Base-by-base conservation (phyloP, 2,797 vertebrate species). In the Uromys caudimaculatus region DNA sequence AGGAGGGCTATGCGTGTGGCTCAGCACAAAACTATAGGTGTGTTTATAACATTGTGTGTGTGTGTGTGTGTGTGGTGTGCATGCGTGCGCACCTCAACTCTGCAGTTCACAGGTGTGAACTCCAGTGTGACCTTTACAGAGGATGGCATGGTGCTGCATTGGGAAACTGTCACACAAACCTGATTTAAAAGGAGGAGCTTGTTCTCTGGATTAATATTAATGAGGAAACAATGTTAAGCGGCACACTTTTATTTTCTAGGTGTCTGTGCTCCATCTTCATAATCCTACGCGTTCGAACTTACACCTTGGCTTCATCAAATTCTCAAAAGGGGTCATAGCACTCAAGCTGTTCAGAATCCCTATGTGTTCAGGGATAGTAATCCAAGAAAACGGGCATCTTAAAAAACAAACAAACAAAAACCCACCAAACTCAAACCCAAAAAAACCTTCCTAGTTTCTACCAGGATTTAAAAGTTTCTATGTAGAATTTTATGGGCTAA, bases 211-310 rank as follows among this genome's bases (percentile, higher is more conserved):
- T 81, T 88, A 84, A 73, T 71, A 13, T 73, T 85, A 90, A 67
- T 52, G 67, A 89, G 23, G 24, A 78, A 90, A 1, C 2, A 3
- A 27, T 24, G 29, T 38, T 35, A 38, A 10, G 24, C 6, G 44
- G 62, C 35, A 64, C 4, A 47, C 27, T 58, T 79, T 71, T 93
- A 47, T 81, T 90, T 96, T 81, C 71, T 73, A 92, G 94, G 41
- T 81, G 73, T 62, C 71, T 78, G 4, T 17, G 35, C 81, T 67
- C 67, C 79, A 56, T 38, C 81, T 92, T 81, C 17, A 35, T 73
- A 76, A 86, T 62, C 0, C 1, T 29, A 6, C 60, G 3, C 54
- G 21, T 85, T 93, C 73, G n/a, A 95, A 88, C 23, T 54, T 73
- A 60, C 35, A 0, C 12, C 71, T 67, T 79, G 41, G 41, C 1